Conservation (phyloP, 2,113 vertebrate genomes). For the Malurus melanocephalus region DNA sequence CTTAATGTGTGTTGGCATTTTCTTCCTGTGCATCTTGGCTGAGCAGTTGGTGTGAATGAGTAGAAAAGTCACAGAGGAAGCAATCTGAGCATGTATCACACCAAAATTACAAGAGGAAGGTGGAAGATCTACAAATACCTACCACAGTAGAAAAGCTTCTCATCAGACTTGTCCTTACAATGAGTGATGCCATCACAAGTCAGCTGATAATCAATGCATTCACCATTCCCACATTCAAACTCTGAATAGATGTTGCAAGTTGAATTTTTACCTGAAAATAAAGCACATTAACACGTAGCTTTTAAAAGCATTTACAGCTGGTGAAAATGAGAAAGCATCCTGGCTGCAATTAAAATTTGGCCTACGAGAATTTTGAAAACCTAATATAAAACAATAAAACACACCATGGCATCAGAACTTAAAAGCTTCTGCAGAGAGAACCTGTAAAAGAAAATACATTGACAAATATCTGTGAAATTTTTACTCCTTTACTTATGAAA, state of each 20-base stretch:
- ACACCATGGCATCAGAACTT: not conserved
- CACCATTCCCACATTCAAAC: conserved; percentile 95
- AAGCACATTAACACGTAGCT: not conserved
- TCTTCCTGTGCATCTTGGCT: not conserved
- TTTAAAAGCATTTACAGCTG: not conserved
- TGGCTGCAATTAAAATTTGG: not conserved
- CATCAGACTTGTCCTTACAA: conserved; percentile 97
- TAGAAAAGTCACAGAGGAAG: not conserved
- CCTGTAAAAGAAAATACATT: not conserved
- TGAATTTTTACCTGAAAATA: conserved; percentile 85
- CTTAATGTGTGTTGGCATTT: not conserved
- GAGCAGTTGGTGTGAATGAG: not conserved
- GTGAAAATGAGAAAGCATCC: not conserved
- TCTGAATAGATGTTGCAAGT: conserved; percentile 92
- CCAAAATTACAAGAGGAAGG: not conserved
- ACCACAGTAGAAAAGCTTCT: conserved; percentile 97
- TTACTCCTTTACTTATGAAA: not conserved
- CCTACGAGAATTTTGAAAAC: not conserved
- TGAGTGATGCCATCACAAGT: conserved; percentile 91
- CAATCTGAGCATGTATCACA: not conserved
- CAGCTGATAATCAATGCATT: conserved; percentile 91
- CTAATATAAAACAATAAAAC: not conserved
- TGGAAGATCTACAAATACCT: conserved; percentile 38
- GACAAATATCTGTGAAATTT: not conserved
- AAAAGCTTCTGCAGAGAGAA: not conserved